A percentile compares a stretch with the other conserved stretches of the same genome.
Conservation (phyloP, 1,140 invertebrate species). For the Pectinophora gossypiella region DNA sequence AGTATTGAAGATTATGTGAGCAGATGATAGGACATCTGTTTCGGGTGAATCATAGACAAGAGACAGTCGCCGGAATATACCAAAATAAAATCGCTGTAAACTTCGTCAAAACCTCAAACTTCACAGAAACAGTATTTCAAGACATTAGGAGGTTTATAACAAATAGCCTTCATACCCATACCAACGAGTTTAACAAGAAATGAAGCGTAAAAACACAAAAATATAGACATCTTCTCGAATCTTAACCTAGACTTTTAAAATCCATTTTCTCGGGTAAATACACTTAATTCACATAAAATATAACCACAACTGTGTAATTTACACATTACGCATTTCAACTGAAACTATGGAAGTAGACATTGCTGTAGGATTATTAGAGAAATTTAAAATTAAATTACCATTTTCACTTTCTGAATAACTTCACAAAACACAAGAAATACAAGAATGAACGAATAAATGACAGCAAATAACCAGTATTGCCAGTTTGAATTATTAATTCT, state of each 20-base stretch:
- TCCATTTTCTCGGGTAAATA: slow-evolving; percentile 25
- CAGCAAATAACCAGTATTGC: no score
- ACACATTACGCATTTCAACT: not conserved
- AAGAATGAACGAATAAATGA: no score
- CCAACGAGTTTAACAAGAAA: not conserved
- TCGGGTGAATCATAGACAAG: slow-evolving; percentile 8
- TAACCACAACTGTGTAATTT: slow-evolving; percentile 6
- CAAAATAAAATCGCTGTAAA: not conserved
- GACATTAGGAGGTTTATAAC: not conserved
- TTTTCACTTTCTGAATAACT: no score
- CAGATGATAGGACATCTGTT: not conserved
- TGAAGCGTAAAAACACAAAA: not conserved
- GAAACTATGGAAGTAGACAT: slow-evolving; percentile 2
- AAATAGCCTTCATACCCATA: slow-evolving; percentile 14
- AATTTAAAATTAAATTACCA: slow-evolving; percentile 58
- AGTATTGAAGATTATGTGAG: slow-evolving; percentile 5
- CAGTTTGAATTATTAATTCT: no score
- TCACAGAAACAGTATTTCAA: not conserved
- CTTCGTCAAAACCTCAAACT: not conserved
- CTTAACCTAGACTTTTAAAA: slow-evolving; percentile 19
- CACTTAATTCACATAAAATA: slow-evolving; percentile 25
- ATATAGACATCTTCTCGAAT: slow-evolving; percentile 4
- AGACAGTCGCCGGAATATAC: not conserved
- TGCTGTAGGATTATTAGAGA: slow-evolving; percentile 23
- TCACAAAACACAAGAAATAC: no score